Conservation (phyloP, 2,888 invertebrate species). For the Tyria jacobaeae region DNA sequence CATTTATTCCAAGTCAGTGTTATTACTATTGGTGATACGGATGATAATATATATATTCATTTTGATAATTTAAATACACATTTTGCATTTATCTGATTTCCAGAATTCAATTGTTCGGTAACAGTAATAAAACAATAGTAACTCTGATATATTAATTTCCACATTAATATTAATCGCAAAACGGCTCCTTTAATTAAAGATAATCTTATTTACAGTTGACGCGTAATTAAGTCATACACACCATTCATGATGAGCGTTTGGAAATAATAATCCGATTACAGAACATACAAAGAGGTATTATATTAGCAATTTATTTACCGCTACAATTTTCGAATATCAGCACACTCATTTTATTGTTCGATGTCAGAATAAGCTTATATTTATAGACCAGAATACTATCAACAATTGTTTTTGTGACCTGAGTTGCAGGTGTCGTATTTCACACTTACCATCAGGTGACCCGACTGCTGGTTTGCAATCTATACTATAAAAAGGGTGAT, state of each 20-base stretch:
- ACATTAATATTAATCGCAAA: neutral
- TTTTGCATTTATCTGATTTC: neutral
- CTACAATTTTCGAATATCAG: neutral
- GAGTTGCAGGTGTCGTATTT: no score
- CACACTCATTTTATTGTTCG: neutral
- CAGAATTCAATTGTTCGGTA: neutral
- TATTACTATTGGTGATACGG: neutral
- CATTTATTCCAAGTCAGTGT: no score
- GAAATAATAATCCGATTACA: conserved; percentile 15
- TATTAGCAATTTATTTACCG: conserved; percentile 9
- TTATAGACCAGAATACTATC: neutral
- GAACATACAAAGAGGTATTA: neutral
- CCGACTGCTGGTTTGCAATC: no score
- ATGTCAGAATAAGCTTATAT: neutral
- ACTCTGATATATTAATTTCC: neutral
- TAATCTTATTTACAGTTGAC: conserved; percentile 15
- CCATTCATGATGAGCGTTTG: conserved; percentile 23
- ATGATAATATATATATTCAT: neutral
- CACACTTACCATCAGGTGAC: no score
- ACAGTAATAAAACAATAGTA: neutral
- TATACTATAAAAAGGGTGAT: no score
- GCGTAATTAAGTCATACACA: conserved; percentile 24
- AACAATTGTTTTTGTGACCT: no score
- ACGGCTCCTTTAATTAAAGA: neutral
- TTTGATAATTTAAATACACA: neutral